Evolutionary conservation across 1,140 invertebrate species (phyloP).

Genomic region (Armadillidium nasatum): DNA sequence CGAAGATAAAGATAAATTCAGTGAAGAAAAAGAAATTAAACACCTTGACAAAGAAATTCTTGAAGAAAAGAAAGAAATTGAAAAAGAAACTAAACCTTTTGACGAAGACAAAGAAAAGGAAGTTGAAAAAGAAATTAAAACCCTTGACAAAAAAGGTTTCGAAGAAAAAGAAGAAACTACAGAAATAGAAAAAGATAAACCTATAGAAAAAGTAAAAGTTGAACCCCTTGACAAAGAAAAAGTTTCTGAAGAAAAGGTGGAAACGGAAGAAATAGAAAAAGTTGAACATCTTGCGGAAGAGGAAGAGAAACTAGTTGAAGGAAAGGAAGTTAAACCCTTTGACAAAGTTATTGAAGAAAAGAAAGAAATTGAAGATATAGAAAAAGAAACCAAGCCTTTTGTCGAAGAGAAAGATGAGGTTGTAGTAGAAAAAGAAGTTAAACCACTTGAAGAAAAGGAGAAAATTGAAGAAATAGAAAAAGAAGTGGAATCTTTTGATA

Average conservation of each 20-base stretch:
- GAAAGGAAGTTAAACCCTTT: not conserved
- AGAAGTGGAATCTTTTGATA: not conserved
- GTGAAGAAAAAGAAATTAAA: constrained; percentile 5
- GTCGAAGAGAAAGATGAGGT: not conserved
- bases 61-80: not conserved
- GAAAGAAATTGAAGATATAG: constrained; percentile 4
- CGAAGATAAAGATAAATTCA: constrained; percentile 13
- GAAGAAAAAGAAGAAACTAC: not conserved
- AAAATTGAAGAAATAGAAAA: not conserved
- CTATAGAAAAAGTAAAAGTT: not conserved
- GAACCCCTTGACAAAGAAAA: not conserved
- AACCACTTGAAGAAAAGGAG: constrained; percentile 8
- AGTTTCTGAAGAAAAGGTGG: not conserved
- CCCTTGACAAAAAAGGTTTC: not conserved
- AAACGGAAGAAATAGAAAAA: not conserved
- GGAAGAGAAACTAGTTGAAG: constrained; percentile 12
- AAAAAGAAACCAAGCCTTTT: not conserved
- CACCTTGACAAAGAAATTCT: not conserved
- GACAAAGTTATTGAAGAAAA: constrained; percentile 36
- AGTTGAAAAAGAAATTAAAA: constrained; percentile 44
- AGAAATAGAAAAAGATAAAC: not conserved
- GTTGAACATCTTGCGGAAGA: constrained; percentile 26
- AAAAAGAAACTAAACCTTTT: constrained; percentile 47
- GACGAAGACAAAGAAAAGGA: constrained; percentile 43
- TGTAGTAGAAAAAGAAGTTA: not conserved